Conservation (phyloP, 1,140 invertebrate species). For the Calliopsis andreniformis region DNA sequence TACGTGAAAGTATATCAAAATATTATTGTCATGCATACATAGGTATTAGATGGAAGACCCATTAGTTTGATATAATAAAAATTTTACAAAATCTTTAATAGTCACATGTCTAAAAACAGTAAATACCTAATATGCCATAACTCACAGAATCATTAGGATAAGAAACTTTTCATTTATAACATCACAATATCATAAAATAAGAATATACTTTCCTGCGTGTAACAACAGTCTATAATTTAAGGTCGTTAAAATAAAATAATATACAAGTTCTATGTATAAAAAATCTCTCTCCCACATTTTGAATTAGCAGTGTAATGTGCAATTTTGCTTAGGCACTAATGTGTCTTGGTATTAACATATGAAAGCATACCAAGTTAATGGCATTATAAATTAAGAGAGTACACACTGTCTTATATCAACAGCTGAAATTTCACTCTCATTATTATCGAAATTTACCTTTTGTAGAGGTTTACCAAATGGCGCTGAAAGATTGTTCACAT, state of each 20-base stretch:
- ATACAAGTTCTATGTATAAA: constrained; percentile 48
- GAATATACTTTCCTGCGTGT: constrained; percentile 17
- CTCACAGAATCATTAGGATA: constrained; percentile 6
- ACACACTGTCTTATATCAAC: constrained; percentile 76
- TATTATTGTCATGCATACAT: constrained; percentile 57
- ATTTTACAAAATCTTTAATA: constrained; percentile 42
- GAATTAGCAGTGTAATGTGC: constrained; percentile 33
- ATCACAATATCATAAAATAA: constrained; percentile 31
- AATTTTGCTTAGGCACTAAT: constrained; percentile 57
- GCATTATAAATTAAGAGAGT: constrained; percentile 64
- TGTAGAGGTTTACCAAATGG: constrained; percentile 72
- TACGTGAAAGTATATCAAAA: constrained; percentile 33
- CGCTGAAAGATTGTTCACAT: constrained; percentile 72
- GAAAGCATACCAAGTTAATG: constrained; percentile 45
- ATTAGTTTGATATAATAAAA: constrained; percentile 50
- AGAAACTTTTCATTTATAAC: constrained; percentile 30
- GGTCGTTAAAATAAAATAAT: constrained; percentile 24
- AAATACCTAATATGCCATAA: constrained; percentile 22
- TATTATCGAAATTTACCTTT: constrained; percentile 78
- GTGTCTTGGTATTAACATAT: constrained; percentile 54
- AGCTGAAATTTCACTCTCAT: constrained; percentile 67
- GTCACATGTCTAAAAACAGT: constrained; percentile 26
- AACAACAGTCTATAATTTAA: constrained; percentile 27
- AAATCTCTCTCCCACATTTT: constrained; percentile 61
- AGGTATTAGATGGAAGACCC: constrained; percentile 48